Percentiles rank a stretch among this genome's conserved stretches.
Evolutionary conservation across 2,113 vertebrate genomes (phyloP).

Genomic region (Coptodon bakossiorum): DNA sequence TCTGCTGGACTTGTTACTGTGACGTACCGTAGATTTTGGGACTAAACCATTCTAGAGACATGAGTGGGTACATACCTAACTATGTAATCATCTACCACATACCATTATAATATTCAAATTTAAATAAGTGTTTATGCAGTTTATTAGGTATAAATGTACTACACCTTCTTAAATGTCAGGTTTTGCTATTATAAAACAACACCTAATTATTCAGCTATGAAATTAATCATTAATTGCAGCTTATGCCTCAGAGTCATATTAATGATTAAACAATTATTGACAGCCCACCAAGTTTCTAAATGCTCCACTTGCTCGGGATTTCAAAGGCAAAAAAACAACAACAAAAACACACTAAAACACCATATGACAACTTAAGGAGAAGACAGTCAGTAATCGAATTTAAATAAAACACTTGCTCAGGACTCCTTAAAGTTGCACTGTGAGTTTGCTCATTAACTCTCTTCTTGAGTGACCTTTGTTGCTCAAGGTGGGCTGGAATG

Average conservation of each 20-base stretch:
- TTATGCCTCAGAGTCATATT: not conserved
- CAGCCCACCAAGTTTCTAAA: not conserved
- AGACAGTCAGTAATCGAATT: constrained; percentile 10
- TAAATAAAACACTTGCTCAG: constrained; percentile 27
- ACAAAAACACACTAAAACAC: not conserved
- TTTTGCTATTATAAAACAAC: not conserved
- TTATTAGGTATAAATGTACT: not conserved
- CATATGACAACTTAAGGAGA: not conserved
- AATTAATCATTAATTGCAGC: not conserved
- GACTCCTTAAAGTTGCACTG: constrained; percentile 38
- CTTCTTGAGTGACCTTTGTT: constrained; percentile 16
- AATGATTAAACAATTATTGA: not conserved
- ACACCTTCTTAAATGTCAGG: not conserved
- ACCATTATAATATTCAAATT: not conserved
- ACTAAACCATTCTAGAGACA: not conserved
- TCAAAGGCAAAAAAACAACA: accelerated
- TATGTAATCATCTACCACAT: not conserved
- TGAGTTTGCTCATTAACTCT: constrained; percentile 25
- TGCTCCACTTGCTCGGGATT: not conserved
- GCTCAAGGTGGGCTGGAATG: not conserved
- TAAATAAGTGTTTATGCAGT: not conserved
- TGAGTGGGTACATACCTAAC: not conserved
- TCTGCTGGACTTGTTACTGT: not conserved
- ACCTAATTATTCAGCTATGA: not conserved
- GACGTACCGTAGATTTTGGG: not conserved